Evolutionary conservation across 2,797 vertebrate species (phyloP).

Genomic region (Neoniphon sammara): DNA sequence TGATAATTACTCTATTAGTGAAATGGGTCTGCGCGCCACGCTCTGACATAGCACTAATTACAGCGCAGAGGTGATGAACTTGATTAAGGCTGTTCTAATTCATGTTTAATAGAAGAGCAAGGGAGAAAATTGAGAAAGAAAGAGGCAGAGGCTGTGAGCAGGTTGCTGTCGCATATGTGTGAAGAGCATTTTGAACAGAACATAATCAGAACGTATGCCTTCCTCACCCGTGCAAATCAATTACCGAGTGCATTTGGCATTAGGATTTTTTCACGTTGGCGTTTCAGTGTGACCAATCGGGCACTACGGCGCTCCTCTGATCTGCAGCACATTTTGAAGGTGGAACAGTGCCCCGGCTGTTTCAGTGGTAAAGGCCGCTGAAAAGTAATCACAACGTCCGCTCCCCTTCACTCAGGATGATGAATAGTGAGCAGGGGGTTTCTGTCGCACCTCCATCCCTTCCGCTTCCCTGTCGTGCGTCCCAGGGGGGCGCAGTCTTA

Average conservation of each 20-base stretch:
- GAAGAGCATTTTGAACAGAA: slow-evolving; percentile 21
- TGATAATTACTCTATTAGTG: slow-evolving; percentile 64
- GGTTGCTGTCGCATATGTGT: neutral
- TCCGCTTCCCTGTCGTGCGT: slow-evolving; percentile 51
- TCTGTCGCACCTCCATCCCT: slow-evolving; percentile 60
- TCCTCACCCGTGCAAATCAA: slow-evolving; percentile 35
- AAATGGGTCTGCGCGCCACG: slow-evolving; percentile 41
- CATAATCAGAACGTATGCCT: slow-evolving; percentile 28
- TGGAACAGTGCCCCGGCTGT: slow-evolving; percentile 31
- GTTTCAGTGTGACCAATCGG: slow-evolving; percentile 46
- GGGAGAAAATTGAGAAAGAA: neutral
- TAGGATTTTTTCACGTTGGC: slow-evolving; percentile 43
- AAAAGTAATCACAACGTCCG: slow-evolving; percentile 72
- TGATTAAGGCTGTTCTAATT: slow-evolving; percentile 59
- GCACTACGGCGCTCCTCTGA: neutral
- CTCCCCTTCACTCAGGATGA: slow-evolving; percentile 29
- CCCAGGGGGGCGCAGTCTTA: slow-evolving; percentile 33
- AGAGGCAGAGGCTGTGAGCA: neutral
- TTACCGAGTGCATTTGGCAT: slow-evolving; percentile 11
- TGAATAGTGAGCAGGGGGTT: slow-evolving; percentile 53
- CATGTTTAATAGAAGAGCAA: slow-evolving; percentile 47
- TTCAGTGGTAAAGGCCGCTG: slow-evolving; percentile 46
- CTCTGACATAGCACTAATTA: slow-evolving; percentile 68
- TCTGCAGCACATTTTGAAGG: neutral
- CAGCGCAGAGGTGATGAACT: slow-evolving; percentile 68